Percentiles rank a stretch among this genome's conserved stretches.
phyloP scores from a whole-genome alignment of 1,140 invertebrate species.

The Ceratitis capitata region DNA sequence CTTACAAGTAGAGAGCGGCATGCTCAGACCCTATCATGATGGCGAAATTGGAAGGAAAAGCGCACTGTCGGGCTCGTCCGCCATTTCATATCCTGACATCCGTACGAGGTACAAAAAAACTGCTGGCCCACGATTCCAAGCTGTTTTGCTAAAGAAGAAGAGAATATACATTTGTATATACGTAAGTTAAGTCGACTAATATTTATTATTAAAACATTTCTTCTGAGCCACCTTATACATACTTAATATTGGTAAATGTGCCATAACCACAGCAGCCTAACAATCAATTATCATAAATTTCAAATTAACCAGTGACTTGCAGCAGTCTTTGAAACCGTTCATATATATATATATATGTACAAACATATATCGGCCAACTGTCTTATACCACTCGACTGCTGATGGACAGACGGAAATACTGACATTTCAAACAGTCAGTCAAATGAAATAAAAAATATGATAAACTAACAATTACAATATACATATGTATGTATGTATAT shows the following conservation, averaged over 20 bases:
- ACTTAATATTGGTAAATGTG: neutral
- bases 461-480: neutral
- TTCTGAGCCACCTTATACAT: neutral
- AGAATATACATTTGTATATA: no score
- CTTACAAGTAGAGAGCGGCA: no score
- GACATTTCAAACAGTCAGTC: neutral
- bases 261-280: neutral
- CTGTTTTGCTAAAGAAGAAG: no score
- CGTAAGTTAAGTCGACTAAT: no score
- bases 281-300: constrained; percentile 56
- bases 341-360: neutral
- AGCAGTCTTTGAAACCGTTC: neutral
- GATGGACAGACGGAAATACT: constrained; percentile 2
- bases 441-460: neutral
- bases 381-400: neutral
- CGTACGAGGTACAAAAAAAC: no score
- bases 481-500: no score
- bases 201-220: no score
- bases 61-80: no score
- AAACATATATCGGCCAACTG: neutral
- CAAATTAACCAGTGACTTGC: constrained; percentile 45
- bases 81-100: no score
- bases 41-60: no score
- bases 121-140: no score
- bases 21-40: no score